Evolutionary conservation across 1,140 invertebrate genomes (phyloP).

Genomic region (Drosophila kanapiae): DNA sequence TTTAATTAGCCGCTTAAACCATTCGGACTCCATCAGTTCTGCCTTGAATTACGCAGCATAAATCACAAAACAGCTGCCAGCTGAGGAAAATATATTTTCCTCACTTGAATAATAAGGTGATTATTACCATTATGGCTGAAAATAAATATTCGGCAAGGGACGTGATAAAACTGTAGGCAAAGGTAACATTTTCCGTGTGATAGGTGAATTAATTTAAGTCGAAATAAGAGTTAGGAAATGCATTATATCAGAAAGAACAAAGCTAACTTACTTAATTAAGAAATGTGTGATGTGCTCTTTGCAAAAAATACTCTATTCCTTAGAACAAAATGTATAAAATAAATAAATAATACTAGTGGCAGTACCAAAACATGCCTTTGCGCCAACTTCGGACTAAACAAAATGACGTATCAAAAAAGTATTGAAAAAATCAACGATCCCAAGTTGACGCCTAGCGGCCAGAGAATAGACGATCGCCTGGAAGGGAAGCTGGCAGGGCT

Average conservation of each 20-base stretch:
- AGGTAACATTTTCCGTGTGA: too few relatives aligned
- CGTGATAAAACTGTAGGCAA: not conserved
- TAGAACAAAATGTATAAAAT: not conserved
- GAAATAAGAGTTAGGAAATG: not conserved
- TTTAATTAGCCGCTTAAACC: constrained; percentile 46
- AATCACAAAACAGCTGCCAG: constrained; percentile 10
- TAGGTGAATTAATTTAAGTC: not conserved
- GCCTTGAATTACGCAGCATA: constrained; percentile 31
- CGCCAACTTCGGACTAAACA: not conserved
- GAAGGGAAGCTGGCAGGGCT: constrained; percentile 59
- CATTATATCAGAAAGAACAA: not conserved
- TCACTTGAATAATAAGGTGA: constrained; percentile 8
- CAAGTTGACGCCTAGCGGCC: constrained; percentile 59
- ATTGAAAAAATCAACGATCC: constrained; percentile 17
- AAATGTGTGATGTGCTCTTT: too few relatives aligned
- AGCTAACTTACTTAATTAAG: too few relatives aligned
- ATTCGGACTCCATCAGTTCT: constrained; percentile 22
- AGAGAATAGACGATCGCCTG: constrained; percentile 72
- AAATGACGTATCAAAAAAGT: not conserved
- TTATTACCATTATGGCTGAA: constrained; percentile 7
- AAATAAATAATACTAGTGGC: not conserved
- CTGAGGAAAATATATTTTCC: not conserved
- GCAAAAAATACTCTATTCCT: too few relatives aligned
- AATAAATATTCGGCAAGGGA: constrained; percentile 15
- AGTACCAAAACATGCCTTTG: constrained; percentile 5